Base-by-base conservation (phyloP, 2,888 invertebrate genomes). In the Campoletis raptor region DNA sequence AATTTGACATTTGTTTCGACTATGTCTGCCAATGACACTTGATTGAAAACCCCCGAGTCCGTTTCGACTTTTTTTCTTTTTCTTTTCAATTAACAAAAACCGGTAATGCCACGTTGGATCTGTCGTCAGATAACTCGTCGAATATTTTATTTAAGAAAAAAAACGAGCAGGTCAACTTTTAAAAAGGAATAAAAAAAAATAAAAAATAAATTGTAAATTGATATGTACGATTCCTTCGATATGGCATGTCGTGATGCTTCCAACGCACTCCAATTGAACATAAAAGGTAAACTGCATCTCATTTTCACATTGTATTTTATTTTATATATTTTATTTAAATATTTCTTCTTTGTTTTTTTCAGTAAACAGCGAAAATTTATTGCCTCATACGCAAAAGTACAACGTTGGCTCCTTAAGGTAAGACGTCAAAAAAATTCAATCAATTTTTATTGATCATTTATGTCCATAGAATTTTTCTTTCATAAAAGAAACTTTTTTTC, bases 341-440 rank as follows among this genome's bases (percentile, higher is more conserved):
- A 9, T 45, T 24, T 24, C 7, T 36, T 48, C 18, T 10, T 37
- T 30, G 74, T 24, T 72, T 76, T 40, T 90, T 91, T 69, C 78
- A 92, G 92, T 92, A 66, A 93, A 93, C 69, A 91, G 89, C 79
- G 92, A 92, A 91, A 92, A 91, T 89, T 90, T 91, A 77, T 81
- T 91, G 69, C 90, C 92, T 12, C 81, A 81, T 54, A 52, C 89
- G 42, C 90, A 90, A 74, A 92, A 90, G 76, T 90, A 88, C 73
- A 91, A 91, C 79, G 80, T 88, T 70, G 91, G 92, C 61, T 91
- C 91, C 0, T 90, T 94, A 69, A 89, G 93, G 94, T 93, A 89
- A 87, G 89, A 88, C 15, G 0, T 0, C 18, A 42, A 48, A 21
- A 21, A 45, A 9, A 54, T 37, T 3, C 37, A 3, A 42, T 40